Base-by-base conservation (phyloP, 2,888 invertebrate species). In the Archips xylosteana region DNA sequence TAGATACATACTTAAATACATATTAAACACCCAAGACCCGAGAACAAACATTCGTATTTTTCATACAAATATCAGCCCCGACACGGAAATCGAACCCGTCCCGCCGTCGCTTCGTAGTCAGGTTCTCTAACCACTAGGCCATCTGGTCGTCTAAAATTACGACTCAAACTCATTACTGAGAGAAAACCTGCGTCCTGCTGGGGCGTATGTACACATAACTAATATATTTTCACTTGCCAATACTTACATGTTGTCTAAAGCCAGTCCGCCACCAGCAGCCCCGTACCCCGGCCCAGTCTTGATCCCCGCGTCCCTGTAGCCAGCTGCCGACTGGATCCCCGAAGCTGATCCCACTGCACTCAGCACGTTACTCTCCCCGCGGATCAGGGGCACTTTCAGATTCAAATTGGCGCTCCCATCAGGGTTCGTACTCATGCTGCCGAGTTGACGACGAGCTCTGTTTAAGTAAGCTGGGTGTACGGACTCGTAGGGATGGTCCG, bases 211-310 rank as follows among this genome's bases (percentile, higher is more conserved):
- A 23, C 23, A 23, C 23, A 23, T 23, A 45, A 45, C 45, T 45
- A 45, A 6, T 39, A 5, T 39, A 45, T 49, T 13, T 4, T 13
- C n/a, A 13, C 8, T n/a, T 13, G 3, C 5, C 49, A 12, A 1
- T 69, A 85, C 89, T 87, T 77, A 89, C 89, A 79, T 76, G 74
- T 88, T 87, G 59, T 89, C 86, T 0, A 83, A 77, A 2, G 86
- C 83, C 71, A 89, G 15, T 12, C 89, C 89, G 66, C 80, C 82
- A 5, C 84, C 82, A 45, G 81, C 80, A 0, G 85, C 75, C 2
- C 80, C 78, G 85, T 80, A 45, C 77, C 77, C 66, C n/a, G 66
- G 71, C 4, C 71, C 60, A 51, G 65, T 42, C 15, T 71, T 71
- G 51, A 66, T 80, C 9, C 83, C 82, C 47, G 81, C 79, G 0